These are phyloP conservation scores for Sebastolobus altivelis DNA, from an alignment of 2,797 vertebrate species.

Conservation along the genomic window DNA sequence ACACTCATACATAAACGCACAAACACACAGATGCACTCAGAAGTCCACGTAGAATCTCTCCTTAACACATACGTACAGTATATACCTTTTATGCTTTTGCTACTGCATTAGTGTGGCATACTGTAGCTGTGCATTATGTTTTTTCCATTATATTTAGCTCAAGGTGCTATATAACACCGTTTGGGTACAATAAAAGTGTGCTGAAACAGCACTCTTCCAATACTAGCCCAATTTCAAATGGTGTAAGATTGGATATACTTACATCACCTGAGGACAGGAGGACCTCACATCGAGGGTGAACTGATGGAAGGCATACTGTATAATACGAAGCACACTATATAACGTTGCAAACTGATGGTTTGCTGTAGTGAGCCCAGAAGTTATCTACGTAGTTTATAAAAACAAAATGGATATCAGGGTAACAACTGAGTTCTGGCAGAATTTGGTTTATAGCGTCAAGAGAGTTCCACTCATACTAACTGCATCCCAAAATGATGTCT, in stretches of 20 bases:
- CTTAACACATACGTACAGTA: background rate
- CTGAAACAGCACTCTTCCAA: conserved; percentile 37
- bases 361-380: background rate
- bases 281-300: too few relatives aligned
- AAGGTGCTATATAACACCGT: conserved; percentile 9
- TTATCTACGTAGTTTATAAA: background rate
- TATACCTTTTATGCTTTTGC: background rate
- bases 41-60: background rate
- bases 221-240: conserved; percentile 15
- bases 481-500: background rate
- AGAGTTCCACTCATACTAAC: background rate
- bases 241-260: background rate
- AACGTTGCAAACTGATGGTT: background rate
- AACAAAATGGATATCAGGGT: too few relatives aligned
- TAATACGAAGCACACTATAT: background rate
- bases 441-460: background rate
- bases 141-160: conserved; percentile 13
- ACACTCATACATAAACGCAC: conserved; percentile 19
- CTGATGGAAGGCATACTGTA: too few relatives aligned
- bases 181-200: conserved; percentile 12
- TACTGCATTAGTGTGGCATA: background rate
- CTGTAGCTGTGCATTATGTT: background rate
- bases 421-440: background rate
- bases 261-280: too few relatives aligned
- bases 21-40: conserved; percentile 28